Evolutionary conservation across 2,888 invertebrate species (phyloP), one percentile per base, ranked within the genome.

Genomic region (Cheilosia grossa): DNA sequence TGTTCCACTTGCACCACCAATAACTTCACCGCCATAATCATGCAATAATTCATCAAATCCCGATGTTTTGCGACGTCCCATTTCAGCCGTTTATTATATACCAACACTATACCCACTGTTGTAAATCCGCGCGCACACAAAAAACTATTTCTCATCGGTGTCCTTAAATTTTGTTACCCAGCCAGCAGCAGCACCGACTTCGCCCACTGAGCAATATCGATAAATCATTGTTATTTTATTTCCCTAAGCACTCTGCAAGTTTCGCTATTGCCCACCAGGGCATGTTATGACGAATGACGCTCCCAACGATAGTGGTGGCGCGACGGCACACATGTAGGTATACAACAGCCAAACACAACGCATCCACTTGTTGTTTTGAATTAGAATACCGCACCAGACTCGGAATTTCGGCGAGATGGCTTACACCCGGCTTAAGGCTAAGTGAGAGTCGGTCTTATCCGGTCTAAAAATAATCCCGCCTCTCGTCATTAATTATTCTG

Each of bases 151-250:
- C 73, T 67, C 66, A 17, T 27, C 37, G 67, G 73, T 79, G 73
- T 83, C 66, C 59, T 61, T 75, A 59, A 82, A 73, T 21, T 44
- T 37, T 61, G 33, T 54, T 67, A 72, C 51, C 15, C 56, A 82
- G 49, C 63, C 47, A 30, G 13, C 37, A 33, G 33, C 10, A 13
- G 72, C 44, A 64, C 15, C n/a, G 47, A n/a, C 30, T 19, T 51
- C 15, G 19, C 15, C 27, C 49, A 58, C 70, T 66, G 61, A 72
- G 61, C 66, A 63, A 40, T 64, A 21, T 44, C 61, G 19, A 80
- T 83, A 83, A 83, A 83, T 83, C 80, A 83, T 75, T 40, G 80
- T 74, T 74, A 83, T 74, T 70, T 80, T 74, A 74, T 79, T 74
- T 83, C 80, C 74, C 83, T 66, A 53, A 74, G 66, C 79, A 74